Percentiles rank a stretch among this genome's conserved stretches.
These are phyloP conservation scores for Polypedilum pembai DNA, from an alignment of 1,140 invertebrate species.

Conservation along the genomic window DNA sequence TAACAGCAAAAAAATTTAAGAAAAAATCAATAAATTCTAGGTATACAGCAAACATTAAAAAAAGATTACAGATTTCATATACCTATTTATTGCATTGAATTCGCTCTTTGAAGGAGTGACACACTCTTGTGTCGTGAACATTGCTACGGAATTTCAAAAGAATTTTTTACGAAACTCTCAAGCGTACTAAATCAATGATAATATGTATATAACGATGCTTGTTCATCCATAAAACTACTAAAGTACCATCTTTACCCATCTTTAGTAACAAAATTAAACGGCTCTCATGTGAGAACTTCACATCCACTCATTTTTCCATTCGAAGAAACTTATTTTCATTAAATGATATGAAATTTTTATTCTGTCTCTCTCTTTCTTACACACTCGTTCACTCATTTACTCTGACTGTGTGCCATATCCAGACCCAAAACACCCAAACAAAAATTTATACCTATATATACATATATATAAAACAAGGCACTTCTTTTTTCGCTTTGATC, in stretches of 20 bases:
- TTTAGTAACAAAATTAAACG: constrained; percentile 12
- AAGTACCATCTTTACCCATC: not conserved
- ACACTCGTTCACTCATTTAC: not conserved
- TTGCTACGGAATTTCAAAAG: too few relatives aligned
- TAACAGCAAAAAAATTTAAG: constrained; percentile 5
- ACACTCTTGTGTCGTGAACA: too few relatives aligned
- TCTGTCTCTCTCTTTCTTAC: too few relatives aligned
- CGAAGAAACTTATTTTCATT: not conserved
- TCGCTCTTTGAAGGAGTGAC: not conserved
- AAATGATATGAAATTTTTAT: not conserved
- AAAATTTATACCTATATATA: not conserved
- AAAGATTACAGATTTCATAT: constrained; percentile 14
- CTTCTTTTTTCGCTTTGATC: not conserved
- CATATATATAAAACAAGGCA: constrained; percentile 1
- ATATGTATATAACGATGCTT: constrained; percentile 12
- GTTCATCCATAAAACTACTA: constrained; percentile 12
- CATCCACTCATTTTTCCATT: constrained; percentile 21
- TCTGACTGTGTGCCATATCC: not conserved
- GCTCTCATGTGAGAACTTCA: not conserved
- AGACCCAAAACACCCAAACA: constrained; percentile 4
- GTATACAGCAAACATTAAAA: constrained; percentile 23
- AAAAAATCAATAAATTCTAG: constrained; percentile 27
- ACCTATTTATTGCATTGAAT: not conserved
- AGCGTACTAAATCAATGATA: constrained; percentile 4
- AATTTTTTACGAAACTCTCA: not conserved